Evolutionary conservation across 1,140 invertebrate genomes (phyloP), one percentile per base, ranked within the genome.

Genomic region (Panulirus ornatus): DNA sequence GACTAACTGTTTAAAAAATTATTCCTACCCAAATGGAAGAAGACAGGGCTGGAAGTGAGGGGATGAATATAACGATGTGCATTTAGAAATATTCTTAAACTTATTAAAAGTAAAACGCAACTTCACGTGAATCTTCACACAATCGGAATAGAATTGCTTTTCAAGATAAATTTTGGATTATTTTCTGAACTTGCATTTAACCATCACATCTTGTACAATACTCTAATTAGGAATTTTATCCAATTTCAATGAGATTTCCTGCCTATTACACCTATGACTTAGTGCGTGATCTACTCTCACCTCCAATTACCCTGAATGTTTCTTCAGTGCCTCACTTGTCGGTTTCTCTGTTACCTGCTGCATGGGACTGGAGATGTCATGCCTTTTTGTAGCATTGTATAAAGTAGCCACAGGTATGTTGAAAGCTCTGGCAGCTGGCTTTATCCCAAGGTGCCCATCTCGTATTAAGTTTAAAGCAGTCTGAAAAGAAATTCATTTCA

Each of bases 361-460:
- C 85, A 88, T 88, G 54, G 85, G 54, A 42, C 85, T 79, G 75
- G 73, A 58, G 40, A 79, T 63, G 44, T 44, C 66, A 54, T 89
- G 70, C 38, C 88, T 73, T 38, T 89, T 89, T 36, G 76, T 82
- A 30, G 79, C 88, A 34, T 73, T 89, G 71, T 89, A 89, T 5
- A 89, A 47, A 0, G 88, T 89, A 9, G 88, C 81, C n/a, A 89
- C 81, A 11, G 88, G 88, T 14, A 89, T 89, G 79, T 89, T 89
- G 81, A 89, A 89, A 34, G 88, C 79, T 58, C 81, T 58, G 34
- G 88, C 88, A 58, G 88, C 88, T 11, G 88, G 88, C 36, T 89
- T 89, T 14, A 89, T 75, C 8, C 79, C 88, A 19, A 89, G 78
- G 34, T 89, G 88, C 9, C 88, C 88, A n/a, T 89, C 88, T 8